Conservation (phyloP, 2,888 invertebrate species). For the Dichetophora obliterata region DNA sequence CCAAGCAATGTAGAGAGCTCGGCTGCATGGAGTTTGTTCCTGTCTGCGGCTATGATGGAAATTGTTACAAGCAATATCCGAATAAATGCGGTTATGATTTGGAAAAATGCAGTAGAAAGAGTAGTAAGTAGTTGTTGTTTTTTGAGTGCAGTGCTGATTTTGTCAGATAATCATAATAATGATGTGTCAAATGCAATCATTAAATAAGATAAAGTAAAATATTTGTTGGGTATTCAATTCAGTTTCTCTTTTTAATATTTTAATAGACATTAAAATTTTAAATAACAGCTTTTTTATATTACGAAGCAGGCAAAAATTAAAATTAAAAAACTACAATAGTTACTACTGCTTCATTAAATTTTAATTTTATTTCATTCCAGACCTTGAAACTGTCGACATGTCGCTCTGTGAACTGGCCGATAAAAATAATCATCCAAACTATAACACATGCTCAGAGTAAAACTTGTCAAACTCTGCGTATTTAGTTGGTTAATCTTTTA, state of each 20-base stretch:
- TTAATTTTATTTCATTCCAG: constrained; percentile 15
- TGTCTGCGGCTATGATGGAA: constrained; percentile 43
- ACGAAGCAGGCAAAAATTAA: too few species aligned
- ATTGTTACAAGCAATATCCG: constrained; percentile 33
- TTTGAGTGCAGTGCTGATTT: too few species aligned
- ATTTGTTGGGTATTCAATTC: too few species aligned
- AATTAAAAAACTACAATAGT: too few species aligned
- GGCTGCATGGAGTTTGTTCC: constrained; percentile 39
- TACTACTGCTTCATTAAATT: neutral
- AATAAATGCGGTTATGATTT: constrained; percentile 39
- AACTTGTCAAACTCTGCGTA: too few species aligned
- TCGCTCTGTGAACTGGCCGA: constrained; percentile 42
- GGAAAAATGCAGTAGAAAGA: constrained; percentile 36
- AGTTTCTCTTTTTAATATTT: too few species aligned
- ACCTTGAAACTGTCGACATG: constrained; percentile 44
- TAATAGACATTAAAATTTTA: too few species aligned
- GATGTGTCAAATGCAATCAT: too few species aligned
- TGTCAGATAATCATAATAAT: neutral
- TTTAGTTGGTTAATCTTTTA: too few species aligned
- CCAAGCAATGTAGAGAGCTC: constrained; percentile 31
- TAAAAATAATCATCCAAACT: constrained; percentile 40
- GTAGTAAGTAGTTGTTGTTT: constrained; percentile 28
- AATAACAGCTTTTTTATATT: too few species aligned
- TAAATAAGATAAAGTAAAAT: too few species aligned
- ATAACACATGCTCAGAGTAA: constrained; percentile 35